Evolutionary conservation across 2,113 vertebrate genomes (phyloP).

Genomic region (Ascaphus truei): DNA sequence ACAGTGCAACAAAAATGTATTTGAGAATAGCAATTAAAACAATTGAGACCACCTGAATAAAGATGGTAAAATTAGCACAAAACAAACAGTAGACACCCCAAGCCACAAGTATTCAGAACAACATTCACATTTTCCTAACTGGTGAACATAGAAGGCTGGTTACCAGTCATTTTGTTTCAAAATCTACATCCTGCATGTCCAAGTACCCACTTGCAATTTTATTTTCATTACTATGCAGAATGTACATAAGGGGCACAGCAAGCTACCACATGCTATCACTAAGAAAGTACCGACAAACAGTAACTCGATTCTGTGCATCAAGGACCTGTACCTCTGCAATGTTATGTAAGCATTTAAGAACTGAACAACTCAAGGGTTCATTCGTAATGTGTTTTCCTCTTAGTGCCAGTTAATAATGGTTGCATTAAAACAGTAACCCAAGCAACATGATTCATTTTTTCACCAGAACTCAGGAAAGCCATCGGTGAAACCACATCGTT

Average conservation of each 20-base stretch:
- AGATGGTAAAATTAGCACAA: not conserved
- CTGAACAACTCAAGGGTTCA: too few species aligned
- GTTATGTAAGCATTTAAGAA: too few species aligned
- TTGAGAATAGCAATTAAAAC: not conserved
- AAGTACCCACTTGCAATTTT: not conserved
- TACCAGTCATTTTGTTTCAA: not conserved
- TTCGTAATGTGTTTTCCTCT: too few species aligned
- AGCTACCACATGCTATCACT: too few species aligned
- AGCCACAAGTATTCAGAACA: constrained; percentile 2
- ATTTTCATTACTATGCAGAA: not conserved
- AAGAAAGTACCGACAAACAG: too few species aligned
- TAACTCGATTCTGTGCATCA: too few species aligned
- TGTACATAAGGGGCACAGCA: not conserved
- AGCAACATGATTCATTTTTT: too few species aligned
- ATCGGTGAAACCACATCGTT: too few species aligned
- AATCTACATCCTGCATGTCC: not conserved
- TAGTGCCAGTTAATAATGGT: too few species aligned
- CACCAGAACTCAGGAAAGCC: too few species aligned
- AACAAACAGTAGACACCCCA: constrained; percentile 17
- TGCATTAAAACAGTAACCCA: too few species aligned
- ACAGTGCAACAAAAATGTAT: not conserved
- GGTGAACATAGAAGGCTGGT: not conserved
- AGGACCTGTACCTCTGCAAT: too few species aligned
- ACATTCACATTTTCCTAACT: not conserved
- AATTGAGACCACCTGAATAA: not conserved